These are phyloP conservation scores for Protobothrops mucrosquamatus DNA, from an alignment of 2,113 vertebrate genomes.

Conservation along the genomic window DNA sequence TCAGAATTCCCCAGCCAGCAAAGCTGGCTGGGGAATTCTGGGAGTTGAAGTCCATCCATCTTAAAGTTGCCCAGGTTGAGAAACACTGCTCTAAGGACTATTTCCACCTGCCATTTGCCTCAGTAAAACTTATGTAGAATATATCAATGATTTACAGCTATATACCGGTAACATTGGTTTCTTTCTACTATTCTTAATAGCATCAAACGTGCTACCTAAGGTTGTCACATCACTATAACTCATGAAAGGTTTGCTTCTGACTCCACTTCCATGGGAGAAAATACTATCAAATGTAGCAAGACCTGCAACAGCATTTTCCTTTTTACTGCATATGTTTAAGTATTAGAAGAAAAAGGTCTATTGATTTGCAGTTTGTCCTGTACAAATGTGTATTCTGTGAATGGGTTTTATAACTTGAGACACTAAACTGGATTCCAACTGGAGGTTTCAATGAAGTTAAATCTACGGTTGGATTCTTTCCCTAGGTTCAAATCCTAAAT, in stretches of 20 bases:
- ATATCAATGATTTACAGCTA: background rate
- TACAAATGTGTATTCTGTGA: background rate
- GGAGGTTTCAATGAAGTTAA: background rate
- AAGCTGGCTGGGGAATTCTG: no score
- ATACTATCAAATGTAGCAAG: background rate
- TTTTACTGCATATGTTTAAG: background rate
- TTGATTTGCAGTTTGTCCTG: background rate
- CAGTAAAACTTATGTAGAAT: background rate
- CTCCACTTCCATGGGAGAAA: background rate
- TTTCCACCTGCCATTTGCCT: background rate
- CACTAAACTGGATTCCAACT: background rate
- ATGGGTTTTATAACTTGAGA: background rate
- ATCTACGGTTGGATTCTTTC: background rate
- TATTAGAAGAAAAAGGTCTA: background rate
- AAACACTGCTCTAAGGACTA: background rate
- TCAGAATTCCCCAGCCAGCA: no score
- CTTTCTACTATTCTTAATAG: background rate
- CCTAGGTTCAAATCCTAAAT: background rate
- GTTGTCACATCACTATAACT: background rate
- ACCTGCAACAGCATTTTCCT: background rate
- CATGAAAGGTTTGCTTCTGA: background rate
- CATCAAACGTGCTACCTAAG: background rate
- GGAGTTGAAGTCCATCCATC: no score
- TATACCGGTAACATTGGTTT: background rate
- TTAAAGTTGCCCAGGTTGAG: no score